phyloP scores from a whole-genome alignment of 2,888 invertebrate genomes.

The Amorpha juglandis region DNA sequence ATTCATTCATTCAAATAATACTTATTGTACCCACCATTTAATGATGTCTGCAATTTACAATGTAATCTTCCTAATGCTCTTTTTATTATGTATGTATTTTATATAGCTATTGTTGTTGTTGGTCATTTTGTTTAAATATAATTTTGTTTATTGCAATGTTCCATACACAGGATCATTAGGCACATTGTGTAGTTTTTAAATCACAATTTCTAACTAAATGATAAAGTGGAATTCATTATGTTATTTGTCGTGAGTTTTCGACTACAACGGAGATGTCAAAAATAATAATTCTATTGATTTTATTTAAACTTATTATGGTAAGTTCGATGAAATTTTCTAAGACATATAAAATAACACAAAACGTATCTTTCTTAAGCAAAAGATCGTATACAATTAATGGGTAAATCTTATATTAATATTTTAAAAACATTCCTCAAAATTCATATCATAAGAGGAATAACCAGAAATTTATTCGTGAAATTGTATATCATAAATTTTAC shows the following conservation, averaged over 20 bases:
- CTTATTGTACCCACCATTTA: background rate
- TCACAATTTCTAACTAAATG: background rate
- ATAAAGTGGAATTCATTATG: background rate
- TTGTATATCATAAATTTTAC: too few species aligned
- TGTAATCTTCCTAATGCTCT: background rate
- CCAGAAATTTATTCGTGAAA: too few species aligned
- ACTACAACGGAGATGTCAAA: background rate
- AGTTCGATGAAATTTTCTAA: background rate
- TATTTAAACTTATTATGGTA: slow-evolving; percentile 23
- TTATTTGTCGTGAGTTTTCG: background rate
- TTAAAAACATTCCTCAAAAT: too few species aligned
- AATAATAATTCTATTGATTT: slow-evolving; percentile 21
- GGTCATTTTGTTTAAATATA: too few species aligned
- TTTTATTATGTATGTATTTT: background rate
- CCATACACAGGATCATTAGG: slow-evolving; percentile 16
- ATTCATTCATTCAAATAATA: background rate
- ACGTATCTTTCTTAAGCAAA: too few species aligned
- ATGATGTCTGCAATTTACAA: background rate
- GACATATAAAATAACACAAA: background rate
- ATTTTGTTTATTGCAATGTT: background rate
- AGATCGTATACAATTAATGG: too few species aligned
- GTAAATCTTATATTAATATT: too few species aligned
- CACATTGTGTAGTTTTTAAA: slow-evolving; percentile 17
- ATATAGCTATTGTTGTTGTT: too few species aligned
- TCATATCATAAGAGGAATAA: too few species aligned